Conservation (phyloP, 2,888 invertebrate species). For the Oscheius sp. region DNA sequence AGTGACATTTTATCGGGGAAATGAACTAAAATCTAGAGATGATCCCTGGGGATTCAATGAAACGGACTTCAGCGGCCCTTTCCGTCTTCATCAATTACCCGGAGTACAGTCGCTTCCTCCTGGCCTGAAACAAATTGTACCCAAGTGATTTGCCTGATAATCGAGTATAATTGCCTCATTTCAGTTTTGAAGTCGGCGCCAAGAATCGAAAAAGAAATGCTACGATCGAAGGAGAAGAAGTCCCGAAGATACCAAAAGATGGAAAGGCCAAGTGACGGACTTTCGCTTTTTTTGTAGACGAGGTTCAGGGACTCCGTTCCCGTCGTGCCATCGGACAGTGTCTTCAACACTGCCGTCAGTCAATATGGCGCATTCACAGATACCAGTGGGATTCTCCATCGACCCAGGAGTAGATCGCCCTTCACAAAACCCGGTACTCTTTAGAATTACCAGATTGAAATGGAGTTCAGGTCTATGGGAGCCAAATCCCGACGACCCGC, state of each 20-base stretch:
- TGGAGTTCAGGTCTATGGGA: conserved; percentile 61
- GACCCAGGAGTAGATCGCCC: conserved; percentile 63
- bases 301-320: conserved; percentile 47
- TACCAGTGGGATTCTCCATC: conserved; percentile 59
- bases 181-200: not conserved
- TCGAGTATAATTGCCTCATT: not conserved
- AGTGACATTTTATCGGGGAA: not conserved
- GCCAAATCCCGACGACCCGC: conserved; percentile 65
- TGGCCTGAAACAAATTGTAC: conserved; percentile 20
- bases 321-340: conserved; percentile 51
- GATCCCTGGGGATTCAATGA: conserved; percentile 20
- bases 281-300: not conserved
- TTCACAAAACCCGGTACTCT: conserved; percentile 65
- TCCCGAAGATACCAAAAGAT: conserved; percentile 38
- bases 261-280: conserved; percentile 43
- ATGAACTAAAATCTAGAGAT: not conserved
- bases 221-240: conserved; percentile 9
- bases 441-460: not conserved
- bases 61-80: not conserved
- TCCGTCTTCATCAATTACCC: conserved; percentile 11
- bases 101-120: conserved; percentile 22
- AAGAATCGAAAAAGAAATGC: conserved; percentile 8
- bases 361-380: conserved; percentile 54
- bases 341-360: conserved; percentile 46
- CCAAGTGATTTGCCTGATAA: not conserved